Percentiles rank a stretch among this genome's conserved stretches.
phyloP scores from a whole-genome alignment of 2,797 vertebrate species.

The Phataginus tetradactyla region DNA sequence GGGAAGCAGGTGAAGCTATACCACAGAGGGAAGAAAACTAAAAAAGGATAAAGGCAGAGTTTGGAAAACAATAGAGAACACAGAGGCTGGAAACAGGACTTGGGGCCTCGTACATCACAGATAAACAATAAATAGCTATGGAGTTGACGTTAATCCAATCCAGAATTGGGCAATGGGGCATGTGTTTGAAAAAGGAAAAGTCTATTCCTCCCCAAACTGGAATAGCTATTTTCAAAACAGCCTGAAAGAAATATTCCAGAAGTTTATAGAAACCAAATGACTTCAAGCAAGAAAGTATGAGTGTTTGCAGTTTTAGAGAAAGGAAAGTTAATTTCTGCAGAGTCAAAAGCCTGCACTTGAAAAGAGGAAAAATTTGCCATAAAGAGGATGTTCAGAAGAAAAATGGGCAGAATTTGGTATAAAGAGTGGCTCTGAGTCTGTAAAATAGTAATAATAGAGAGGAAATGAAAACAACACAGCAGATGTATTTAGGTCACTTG shows the following conservation, averaged over 20 bases:
- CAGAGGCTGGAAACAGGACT: neutral
- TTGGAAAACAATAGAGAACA: neutral
- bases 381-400: conserved; percentile 77
- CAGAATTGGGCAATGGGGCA: conserved; percentile 53
- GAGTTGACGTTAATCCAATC: conserved; percentile 65
- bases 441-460: conserved; percentile 78
- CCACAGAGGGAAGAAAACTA: neutral
- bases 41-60: neutral
- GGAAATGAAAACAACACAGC: conserved; percentile 74
- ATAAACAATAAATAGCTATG: conserved; percentile 39
- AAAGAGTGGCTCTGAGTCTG: conserved; percentile 73
- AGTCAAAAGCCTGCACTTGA: conserved; percentile 78
- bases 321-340: conserved; percentile 81
- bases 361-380: conserved; percentile 78
- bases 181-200: conserved; percentile 59
- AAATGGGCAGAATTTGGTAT: conserved; percentile 76
- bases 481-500: conserved; percentile 77
- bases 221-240: conserved; percentile 75
- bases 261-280: conserved; percentile 83
- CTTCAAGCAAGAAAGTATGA: conserved; percentile 78
- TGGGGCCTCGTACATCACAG: conserved; percentile 7
- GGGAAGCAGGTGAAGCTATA: neutral
- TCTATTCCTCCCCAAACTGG: conserved; percentile 71
- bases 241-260: conserved; percentile 76
- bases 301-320: conserved; percentile 80